Evolutionary conservation across 2,797 vertebrate genomes (phyloP).

Genomic region (Diceros bicornis): DNA sequence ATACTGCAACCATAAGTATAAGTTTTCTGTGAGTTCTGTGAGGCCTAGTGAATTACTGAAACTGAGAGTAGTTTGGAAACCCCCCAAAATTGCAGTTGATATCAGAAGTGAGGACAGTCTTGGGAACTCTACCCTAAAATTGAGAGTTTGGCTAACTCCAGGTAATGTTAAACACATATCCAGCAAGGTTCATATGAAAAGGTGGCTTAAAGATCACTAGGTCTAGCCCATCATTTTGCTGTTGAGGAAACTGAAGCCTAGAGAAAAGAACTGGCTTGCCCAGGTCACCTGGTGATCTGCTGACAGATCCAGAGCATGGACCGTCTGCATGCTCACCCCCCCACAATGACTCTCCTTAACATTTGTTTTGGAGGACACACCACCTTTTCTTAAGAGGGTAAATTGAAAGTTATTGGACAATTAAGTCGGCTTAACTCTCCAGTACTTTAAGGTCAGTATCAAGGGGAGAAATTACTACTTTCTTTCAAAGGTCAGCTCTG

Average conservation of each 20-base stretch:
- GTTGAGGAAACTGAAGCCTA: not conserved
- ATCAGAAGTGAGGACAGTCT: not conserved
- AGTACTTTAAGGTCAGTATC: not conserved
- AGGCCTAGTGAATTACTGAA: not conserved
- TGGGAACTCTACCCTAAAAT: not conserved
- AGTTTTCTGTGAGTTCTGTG: not conserved
- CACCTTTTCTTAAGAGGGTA: not conserved
- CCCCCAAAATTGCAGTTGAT: not conserved
- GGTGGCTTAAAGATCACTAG: not conserved
- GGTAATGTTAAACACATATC: not conserved
- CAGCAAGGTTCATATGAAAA: not conserved
- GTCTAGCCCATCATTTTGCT: not conserved
- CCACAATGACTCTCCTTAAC: not conserved
- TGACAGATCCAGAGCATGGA: not conserved
- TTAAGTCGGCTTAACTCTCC: not conserved
- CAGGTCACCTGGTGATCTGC: not conserved
- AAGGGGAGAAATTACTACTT: not conserved
- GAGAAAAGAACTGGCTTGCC: not conserved
- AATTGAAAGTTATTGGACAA: not conserved
- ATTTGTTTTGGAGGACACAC: not conserved
- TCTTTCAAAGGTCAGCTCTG: conserved; percentile 1
- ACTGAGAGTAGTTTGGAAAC: not conserved
- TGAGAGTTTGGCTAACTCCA: not conserved
- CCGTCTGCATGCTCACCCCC: not conserved
- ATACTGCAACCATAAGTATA: not conserved